Conservation (phyloP, 2,888 invertebrate species). For the Agonopterix subpropinquella region DNA sequence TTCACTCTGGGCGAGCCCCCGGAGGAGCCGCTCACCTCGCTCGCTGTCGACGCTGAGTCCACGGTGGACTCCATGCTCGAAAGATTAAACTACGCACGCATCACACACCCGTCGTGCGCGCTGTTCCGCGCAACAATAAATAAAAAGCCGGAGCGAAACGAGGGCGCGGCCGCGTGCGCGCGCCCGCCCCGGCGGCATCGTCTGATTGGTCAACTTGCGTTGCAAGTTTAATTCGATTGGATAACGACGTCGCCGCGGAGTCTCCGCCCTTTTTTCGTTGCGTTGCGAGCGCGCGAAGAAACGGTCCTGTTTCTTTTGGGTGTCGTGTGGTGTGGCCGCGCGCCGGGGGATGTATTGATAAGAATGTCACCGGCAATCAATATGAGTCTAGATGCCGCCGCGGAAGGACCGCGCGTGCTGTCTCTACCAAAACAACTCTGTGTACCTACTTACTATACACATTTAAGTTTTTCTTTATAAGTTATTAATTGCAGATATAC, state of each 20-base stretch:
- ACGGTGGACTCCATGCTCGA: constrained; percentile 74
- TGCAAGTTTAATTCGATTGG: constrained; percentile 49
- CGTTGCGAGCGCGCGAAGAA: constrained; percentile 69
- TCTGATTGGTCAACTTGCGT: constrained; percentile 59
- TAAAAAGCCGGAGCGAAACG: constrained; percentile 77
- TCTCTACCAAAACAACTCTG: too few species aligned
- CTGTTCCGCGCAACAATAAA: constrained; percentile 83
- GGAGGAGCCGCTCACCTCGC: constrained; percentile 70
- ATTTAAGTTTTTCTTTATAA: too few species aligned
- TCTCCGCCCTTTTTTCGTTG: constrained; percentile 72
- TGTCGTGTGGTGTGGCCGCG: constrained; percentile 62
- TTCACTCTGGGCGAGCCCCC: constrained; percentile 72
- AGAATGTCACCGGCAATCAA: constrained; percentile 81
- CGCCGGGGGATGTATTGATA: constrained; percentile 72
- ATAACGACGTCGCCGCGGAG: constrained; percentile 44
- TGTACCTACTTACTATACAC: too few species aligned
- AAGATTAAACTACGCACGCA: constrained; percentile 59
- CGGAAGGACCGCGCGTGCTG: constrained; percentile 14
- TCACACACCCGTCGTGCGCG: constrained; percentile 80
- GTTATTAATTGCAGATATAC: too few species aligned
- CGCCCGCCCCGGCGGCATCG: constrained; percentile 56
- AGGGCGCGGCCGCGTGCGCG: constrained; percentile 74
- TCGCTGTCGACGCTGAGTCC: constrained; percentile 75
- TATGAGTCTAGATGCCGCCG: constrained; percentile 64
- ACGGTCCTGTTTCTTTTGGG: constrained; percentile 78